These are phyloP conservation scores for Tragelaphus scriptus DNA, from an alignment of 2,113 vertebrate genomes.

Conservation along the genomic window DNA sequence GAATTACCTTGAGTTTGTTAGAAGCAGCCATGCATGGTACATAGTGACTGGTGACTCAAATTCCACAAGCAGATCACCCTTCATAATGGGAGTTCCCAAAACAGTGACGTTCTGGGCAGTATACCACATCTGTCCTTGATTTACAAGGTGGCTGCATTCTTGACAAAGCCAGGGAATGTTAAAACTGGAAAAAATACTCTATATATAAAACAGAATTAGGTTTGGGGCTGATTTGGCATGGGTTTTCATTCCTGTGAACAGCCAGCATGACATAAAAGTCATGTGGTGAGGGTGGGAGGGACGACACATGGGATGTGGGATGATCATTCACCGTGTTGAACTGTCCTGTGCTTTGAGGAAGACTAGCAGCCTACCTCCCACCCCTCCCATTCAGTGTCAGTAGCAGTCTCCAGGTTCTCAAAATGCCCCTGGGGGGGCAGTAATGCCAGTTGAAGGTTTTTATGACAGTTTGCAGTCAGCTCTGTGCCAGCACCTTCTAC, in stretches of 20 bases:
- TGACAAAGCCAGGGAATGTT: neutral
- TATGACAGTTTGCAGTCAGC: neutral
- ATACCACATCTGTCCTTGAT: neutral
- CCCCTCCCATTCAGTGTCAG: neutral
- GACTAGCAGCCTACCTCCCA: accelerated
- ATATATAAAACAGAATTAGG: neutral
- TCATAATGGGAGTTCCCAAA: neutral
- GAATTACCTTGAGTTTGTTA: neutral
- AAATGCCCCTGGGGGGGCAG: neutral
- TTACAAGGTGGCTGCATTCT: neutral
- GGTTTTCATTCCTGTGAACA: neutral
- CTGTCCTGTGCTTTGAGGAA: no score
- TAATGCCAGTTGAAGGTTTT: neutral
- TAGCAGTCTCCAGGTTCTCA: neutral
- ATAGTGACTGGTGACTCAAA: neutral
- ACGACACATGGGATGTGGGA: neutral
- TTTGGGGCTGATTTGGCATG: neutral
- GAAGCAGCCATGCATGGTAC: neutral
- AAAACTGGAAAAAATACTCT: neutral
- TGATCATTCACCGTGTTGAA: neutral
- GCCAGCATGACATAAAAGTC: neutral
- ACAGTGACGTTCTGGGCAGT: neutral
- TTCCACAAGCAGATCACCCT: neutral
- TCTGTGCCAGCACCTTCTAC: no score
- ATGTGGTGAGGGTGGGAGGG: accelerated